Percentiles rank a stretch among this genome's conserved stretches.
phyloP scores from a whole-genome alignment of 2,113 vertebrate genomes.

The Pollimyrus isidori region DNA sequence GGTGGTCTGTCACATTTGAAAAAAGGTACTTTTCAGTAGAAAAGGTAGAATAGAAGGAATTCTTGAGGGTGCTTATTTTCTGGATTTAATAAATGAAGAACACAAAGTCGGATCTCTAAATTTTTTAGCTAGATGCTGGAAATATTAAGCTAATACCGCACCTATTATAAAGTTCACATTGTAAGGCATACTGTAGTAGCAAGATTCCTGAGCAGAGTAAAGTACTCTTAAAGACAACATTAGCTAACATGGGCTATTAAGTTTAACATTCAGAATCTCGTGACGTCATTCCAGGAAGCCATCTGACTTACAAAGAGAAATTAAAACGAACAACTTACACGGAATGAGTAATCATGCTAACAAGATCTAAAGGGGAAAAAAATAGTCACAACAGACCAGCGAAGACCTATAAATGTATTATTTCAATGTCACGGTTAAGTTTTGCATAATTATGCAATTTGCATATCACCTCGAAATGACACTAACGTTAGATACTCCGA shows the following conservation, averaged over 20 bases:
- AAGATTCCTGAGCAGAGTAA: not conserved
- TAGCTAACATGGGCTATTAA: not conserved
- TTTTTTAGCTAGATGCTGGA: not conserved
- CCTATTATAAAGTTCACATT: not conserved
- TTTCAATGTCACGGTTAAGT: not conserved
- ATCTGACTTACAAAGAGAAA: not conserved
- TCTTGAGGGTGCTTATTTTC: not conserved
- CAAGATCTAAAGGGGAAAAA: not conserved
- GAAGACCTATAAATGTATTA: not conserved
- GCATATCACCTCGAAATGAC: slow-evolving; percentile 2
- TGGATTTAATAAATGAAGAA: not conserved
- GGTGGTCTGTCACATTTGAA: not conserved
- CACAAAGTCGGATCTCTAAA: not conserved
- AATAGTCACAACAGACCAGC: not conserved
- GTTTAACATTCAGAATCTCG: not conserved
- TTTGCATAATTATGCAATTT: slow-evolving; percentile 2
- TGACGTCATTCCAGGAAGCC: not conserved
- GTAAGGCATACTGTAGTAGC: not conserved
- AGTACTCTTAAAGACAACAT: not conserved
- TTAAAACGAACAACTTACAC: not conserved
- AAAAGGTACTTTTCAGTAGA: not conserved
- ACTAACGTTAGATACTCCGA: not conserved
- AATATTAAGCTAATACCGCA: not conserved
- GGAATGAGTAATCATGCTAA: not conserved
- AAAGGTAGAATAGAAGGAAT: not conserved